phyloP scores from a whole-genome alignment of 2,888 invertebrate species.

The Pseudeuparius sepicola region DNA sequence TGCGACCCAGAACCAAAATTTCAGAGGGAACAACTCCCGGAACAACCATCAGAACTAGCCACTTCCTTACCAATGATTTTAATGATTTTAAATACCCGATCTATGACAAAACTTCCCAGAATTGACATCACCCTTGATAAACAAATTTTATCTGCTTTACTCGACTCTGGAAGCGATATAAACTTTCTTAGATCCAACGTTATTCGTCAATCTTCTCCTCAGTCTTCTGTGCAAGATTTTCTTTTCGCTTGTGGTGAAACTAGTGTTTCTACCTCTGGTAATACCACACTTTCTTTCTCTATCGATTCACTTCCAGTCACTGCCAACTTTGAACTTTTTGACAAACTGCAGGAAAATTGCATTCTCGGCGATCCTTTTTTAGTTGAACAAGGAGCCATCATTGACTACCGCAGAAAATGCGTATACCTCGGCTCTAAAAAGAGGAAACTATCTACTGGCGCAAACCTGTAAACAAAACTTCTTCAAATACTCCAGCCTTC shows the following conservation, averaged over 20 bases:
- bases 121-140: background rate
- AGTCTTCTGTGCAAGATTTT: too few relatives aligned
- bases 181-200: too few relatives aligned
- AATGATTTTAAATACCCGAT: too few relatives aligned
- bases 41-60: too few relatives aligned
- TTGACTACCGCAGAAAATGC: slow-evolving; percentile 5
- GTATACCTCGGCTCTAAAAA: slow-evolving; percentile 1
- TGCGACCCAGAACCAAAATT: too few relatives aligned
- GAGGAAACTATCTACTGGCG: slow-evolving; percentile 2
- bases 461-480: background rate
- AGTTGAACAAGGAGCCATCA: background rate
- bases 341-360: background rate
- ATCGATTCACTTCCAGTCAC: background rate
- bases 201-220: too few relatives aligned
- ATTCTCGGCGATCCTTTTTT: slow-evolving; percentile 6
- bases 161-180: background rate
- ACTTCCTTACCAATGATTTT: too few relatives aligned
- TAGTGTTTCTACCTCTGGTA: too few relatives aligned
- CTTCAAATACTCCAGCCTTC: background rate
- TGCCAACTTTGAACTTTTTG: background rate
- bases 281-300: too few relatives aligned
- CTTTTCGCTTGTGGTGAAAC: too few relatives aligned
- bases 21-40: too few relatives aligned
- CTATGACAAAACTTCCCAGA: too few relatives aligned
- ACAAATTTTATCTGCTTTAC: background rate